Conservation (phyloP, 2,888 invertebrate species). For the Thecocarcelia acutangulata region DNA sequence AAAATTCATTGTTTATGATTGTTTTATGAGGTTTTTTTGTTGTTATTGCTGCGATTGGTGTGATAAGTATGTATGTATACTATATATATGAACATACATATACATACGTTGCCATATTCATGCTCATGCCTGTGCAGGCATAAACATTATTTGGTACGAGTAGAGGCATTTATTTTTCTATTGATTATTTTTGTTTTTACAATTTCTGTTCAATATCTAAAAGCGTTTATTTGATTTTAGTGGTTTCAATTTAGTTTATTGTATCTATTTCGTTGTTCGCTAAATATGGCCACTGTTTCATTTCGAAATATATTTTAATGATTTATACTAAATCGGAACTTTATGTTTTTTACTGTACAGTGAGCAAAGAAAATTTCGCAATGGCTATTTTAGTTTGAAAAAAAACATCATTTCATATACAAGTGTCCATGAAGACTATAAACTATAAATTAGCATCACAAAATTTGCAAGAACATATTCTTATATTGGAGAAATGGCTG, state of each 20-base stretch:
- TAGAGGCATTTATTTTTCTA: slow-evolving; percentile 19
- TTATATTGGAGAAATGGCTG: too few species aligned
- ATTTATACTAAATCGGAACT: slow-evolving; percentile 40
- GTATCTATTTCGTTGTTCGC: slow-evolving; percentile 14
- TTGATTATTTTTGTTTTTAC: slow-evolving; percentile 21
- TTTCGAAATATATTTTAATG: slow-evolving; percentile 26
- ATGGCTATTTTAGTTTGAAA: too few species aligned
- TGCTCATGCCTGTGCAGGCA: neutral
- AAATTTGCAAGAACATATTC: too few species aligned
- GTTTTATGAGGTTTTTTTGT: slow-evolving; percentile 37
- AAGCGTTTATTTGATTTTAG: slow-evolving; percentile 53
- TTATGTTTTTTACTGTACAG: slow-evolving; percentile 20
- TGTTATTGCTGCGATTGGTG: slow-evolving; percentile 32
- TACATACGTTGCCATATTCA: too few species aligned
- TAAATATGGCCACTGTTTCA: slow-evolving; percentile 40
- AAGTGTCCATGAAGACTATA: too few species aligned
- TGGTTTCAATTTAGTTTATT: slow-evolving; percentile 59
- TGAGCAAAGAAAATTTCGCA: neutral
- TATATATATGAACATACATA: too few species aligned
- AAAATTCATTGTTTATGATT: slow-evolving; percentile 60
- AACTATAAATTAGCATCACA: too few species aligned
- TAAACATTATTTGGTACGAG: slow-evolving; percentile 45
- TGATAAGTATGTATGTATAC: slow-evolving; percentile 18
- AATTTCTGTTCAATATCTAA: slow-evolving; percentile 38
- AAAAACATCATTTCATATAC: too few species aligned